phyloP scores from a whole-genome alignment of 2,888 invertebrate species.

The Tiliacea citrago region DNA sequence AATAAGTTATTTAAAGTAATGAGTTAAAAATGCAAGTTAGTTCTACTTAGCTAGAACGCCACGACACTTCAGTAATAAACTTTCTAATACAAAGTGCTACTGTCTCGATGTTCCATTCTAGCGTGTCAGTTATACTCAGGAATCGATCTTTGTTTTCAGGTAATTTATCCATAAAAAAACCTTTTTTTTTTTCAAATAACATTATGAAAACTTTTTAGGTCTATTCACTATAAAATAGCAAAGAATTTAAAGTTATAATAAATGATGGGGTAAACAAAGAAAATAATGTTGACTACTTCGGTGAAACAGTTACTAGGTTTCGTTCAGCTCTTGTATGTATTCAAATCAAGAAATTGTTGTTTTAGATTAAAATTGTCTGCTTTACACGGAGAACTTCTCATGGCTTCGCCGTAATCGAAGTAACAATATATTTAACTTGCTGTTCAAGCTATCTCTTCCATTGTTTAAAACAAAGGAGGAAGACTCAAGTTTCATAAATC shows the following conservation, averaged over 20 bases:
- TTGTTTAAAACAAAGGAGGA: conserved; percentile 13
- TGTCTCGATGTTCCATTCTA: not conserved
- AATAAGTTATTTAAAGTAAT: not conserved
- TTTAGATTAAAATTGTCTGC: not conserved
- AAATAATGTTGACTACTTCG: not conserved
- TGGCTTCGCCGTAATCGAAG: not conserved
- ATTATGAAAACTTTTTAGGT: not conserved
- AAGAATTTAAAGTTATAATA: not conserved
- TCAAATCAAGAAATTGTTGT: not conserved
- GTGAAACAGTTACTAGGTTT: not conserved
- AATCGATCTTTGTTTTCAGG: not conserved
- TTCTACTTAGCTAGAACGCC: not conserved
- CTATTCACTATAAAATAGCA: not conserved
- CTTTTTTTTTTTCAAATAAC: not conserved
- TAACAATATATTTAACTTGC: not conserved
- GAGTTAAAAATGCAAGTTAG: not conserved
- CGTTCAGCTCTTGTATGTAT: not conserved
- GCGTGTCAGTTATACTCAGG: not conserved
- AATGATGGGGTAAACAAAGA: not conserved
- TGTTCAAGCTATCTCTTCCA: not conserved
- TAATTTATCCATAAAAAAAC: not conserved
- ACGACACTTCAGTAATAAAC: not conserved
- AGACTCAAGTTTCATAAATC: conserved; percentile 32
- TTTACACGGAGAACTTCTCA: not conserved
- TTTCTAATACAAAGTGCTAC: conserved; percentile 7